Percentiles rank a stretch among this genome's conserved stretches.
Evolutionary conservation across 2,888 invertebrate genomes (phyloP).

Genomic region (Diadegma fenestrale): DNA sequence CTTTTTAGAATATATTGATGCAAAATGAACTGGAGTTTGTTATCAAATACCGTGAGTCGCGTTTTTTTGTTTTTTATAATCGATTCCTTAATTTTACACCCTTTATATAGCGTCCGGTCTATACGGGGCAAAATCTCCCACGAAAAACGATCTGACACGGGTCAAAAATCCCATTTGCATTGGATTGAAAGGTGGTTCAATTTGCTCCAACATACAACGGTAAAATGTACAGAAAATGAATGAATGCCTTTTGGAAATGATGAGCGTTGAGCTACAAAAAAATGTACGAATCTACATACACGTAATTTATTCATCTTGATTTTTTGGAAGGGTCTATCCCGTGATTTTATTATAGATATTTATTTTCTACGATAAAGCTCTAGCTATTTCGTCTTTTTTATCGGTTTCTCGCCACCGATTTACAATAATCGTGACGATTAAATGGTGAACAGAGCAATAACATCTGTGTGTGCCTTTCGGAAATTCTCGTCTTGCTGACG

Average conservation of each 20-base stretch:
- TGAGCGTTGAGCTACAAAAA: not conserved
- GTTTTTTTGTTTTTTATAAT: not conserved
- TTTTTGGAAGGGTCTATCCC: constrained; percentile 2
- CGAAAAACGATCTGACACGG: not conserved
- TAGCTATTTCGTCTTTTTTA: constrained; percentile 26
- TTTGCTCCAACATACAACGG: not conserved
- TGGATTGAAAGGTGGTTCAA: not conserved
- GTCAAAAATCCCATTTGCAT: not conserved
- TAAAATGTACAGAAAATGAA: not conserved
- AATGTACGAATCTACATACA: constrained; percentile 8
- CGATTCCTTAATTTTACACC: not conserved
- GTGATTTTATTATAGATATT: constrained; percentile 49
- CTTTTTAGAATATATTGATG: not conserved
- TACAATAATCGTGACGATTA: constrained; percentile 45
- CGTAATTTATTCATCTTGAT: not conserved
- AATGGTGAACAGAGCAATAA: constrained; percentile 54
- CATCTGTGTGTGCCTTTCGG: constrained; percentile 28
- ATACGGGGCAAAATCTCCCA: constrained; percentile 23
- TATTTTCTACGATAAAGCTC: constrained; percentile 39
- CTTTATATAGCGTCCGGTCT: constrained; percentile 27
- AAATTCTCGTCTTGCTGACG: constrained; percentile 15
- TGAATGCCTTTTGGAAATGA: not conserved
- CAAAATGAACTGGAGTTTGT: not conserved
- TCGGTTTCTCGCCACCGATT: constrained; percentile 37
- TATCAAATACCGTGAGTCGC: not conserved